Conservation (phyloP, 2,113 vertebrate species). For the Columba janthina region DNA sequence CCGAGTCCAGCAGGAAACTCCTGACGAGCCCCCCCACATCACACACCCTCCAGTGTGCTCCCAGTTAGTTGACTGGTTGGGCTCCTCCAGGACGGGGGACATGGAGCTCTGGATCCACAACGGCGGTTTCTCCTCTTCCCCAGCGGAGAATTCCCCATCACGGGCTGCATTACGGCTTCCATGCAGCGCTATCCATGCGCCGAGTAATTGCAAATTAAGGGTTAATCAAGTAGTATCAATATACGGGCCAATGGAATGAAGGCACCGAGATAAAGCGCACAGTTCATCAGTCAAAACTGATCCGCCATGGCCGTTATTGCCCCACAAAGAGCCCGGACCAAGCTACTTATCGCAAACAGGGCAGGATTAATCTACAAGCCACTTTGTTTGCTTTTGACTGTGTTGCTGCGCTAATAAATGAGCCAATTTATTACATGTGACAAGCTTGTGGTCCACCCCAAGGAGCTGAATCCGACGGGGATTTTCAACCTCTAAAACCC, state of each 20-base stretch:
- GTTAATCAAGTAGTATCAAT: constrained; percentile 19
- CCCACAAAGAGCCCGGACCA: constrained; percentile 46
- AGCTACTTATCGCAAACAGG: constrained; percentile 39
- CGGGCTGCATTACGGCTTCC: not conserved
- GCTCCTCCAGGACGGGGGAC: not conserved
- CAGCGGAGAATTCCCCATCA: not conserved
- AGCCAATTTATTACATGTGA: constrained; percentile 68
- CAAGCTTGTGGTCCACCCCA: constrained; percentile 64
- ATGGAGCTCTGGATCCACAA: not conserved
- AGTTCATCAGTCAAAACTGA: constrained; percentile 23
- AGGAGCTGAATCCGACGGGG: constrained; percentile 43
- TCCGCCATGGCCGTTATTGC: not conserved
- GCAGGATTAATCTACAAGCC: constrained; percentile 50
- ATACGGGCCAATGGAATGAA: not conserved
- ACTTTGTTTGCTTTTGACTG: constrained; percentile 55
- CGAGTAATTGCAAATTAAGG: not conserved
- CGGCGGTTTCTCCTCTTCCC: no score
- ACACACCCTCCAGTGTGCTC: fast-evolving
- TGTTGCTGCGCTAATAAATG: constrained; percentile 48
- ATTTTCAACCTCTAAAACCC: constrained; percentile 52
- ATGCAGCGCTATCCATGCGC: not conserved
- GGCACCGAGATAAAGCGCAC: not conserved
- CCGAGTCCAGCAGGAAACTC: no score
- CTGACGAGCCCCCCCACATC: not conserved
- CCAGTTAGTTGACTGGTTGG: not conserved